Conservation (phyloP, 2,888 invertebrate species). For the Baronia brevicornis region DNA sequence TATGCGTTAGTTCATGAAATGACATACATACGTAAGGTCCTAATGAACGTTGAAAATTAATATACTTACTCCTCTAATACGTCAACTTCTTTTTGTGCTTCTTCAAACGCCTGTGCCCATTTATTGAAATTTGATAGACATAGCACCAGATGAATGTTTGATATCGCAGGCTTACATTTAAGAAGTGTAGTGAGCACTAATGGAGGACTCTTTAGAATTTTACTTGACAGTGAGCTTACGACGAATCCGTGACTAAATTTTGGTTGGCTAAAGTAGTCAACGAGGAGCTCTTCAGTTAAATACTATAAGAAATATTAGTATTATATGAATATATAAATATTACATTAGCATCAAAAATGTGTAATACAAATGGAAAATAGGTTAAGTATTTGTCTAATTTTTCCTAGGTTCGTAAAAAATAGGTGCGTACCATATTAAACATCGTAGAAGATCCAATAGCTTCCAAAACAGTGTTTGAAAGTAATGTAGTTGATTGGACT, state of each 20-base stretch:
- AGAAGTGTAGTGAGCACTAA: slow-evolving; percentile 44
- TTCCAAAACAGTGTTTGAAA: slow-evolving; percentile 36
- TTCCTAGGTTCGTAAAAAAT: too few relatives aligned
- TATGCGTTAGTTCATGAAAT: too few relatives aligned
- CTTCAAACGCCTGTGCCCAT: slow-evolving; percentile 54
- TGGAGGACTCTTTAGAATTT: slow-evolving; percentile 44
- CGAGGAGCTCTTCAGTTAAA: slow-evolving; percentile 47
- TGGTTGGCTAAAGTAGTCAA: slow-evolving; percentile 40
- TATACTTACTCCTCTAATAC: slow-evolving; percentile 40
- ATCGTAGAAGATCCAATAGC: slow-evolving; percentile 50
- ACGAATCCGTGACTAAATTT: slow-evolving; percentile 54
- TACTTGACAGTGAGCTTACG: slow-evolving; percentile 52
- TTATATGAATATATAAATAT: slow-evolving; percentile 1
- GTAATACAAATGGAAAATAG: too few relatives aligned
- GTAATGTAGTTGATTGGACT: slow-evolving; percentile 37
- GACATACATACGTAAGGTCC: too few relatives aligned
- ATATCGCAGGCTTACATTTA: slow-evolving; percentile 47
- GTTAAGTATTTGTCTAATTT: too few relatives aligned
- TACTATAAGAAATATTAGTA: slow-evolving; percentile 36
- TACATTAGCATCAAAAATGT: too few relatives aligned
- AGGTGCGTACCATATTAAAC: slow-evolving; percentile 61
- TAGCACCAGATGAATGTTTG: slow-evolving; percentile 51
- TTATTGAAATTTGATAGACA: slow-evolving; percentile 56
- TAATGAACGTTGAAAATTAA: too few relatives aligned
- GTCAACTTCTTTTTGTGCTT: slow-evolving; percentile 43